Conservation (phyloP, 2,888 invertebrate species). For the Tanytarsus gracilentus region DNA sequence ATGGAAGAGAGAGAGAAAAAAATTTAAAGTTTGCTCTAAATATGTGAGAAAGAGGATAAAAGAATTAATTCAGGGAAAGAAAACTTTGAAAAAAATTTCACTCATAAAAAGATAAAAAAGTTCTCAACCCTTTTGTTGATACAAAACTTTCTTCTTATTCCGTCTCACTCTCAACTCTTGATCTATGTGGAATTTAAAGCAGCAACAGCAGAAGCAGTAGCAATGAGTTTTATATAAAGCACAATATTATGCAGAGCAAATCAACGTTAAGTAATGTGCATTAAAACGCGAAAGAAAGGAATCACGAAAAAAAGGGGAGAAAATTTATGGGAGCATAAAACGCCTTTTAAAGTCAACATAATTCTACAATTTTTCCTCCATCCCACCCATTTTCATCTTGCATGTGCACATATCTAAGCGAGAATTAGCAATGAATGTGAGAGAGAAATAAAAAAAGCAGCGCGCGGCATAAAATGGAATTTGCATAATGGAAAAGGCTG, state of each 20-base stretch:
- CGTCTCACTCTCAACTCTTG: background rate
- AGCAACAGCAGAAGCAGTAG: no score
- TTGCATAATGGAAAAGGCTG: background rate
- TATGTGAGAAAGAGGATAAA: no score
- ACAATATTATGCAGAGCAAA: slow-evolving; percentile 6
- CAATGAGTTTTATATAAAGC: background rate
- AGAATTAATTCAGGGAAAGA: no score
- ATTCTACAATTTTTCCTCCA: background rate
- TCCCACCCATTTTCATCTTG: background rate
- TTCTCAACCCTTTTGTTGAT: no score
- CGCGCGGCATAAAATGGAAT: background rate
- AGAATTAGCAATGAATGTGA: background rate
- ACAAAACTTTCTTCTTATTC: no score
- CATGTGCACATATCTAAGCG: background rate
- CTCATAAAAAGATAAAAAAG: no score
- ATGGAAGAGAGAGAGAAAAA: no score
- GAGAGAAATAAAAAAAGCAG: background rate
- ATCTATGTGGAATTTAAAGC: slow-evolving; percentile 10
- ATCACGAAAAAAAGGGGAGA: background rate
- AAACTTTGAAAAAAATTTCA: no score
- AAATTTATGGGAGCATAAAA: background rate
- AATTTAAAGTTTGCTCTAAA: no score
- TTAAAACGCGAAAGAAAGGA: background rate
- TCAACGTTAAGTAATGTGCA: slow-evolving; percentile 14
- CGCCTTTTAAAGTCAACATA: background rate